These are phyloP conservation scores for Macropus fuliginosus DNA, from an alignment of 2,797 vertebrate genomes.

Conservation along the genomic window DNA sequence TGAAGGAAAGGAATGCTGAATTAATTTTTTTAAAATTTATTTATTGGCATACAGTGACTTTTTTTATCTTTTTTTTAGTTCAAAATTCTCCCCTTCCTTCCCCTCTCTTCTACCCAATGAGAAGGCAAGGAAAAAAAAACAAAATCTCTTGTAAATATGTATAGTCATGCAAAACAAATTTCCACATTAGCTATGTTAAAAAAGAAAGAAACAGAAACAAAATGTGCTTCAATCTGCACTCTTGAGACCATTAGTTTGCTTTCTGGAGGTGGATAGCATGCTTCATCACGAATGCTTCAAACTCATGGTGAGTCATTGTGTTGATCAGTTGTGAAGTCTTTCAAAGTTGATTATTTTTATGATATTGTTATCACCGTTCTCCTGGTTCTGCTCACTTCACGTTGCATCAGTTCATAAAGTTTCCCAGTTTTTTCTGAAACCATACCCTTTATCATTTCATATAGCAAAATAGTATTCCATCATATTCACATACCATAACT, in stretches of 20 bases:
- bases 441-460: not conserved
- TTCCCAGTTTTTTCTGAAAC: not conserved
- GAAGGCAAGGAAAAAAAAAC: not conserved
- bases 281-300: not conserved
- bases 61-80: not conserved
- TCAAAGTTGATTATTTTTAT: not conserved
- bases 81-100: not conserved
- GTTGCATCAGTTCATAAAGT: not conserved
- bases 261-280: not conserved
- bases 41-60: not conserved
- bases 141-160: not conserved
- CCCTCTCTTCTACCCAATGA: not conserved
- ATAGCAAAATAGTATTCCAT: not conserved
- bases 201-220: not conserved
- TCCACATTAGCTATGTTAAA: not conserved
- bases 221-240: not conserved
- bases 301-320: not conserved
- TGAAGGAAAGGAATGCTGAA: slow-evolving; percentile 8
- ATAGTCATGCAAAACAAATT: not conserved
- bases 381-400: not conserved
- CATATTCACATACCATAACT: not conserved
- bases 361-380: not conserved
- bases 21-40: not conserved
- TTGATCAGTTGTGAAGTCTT: not conserved
- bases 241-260: not conserved